Evolutionary conservation across 1,140 invertebrate species (phyloP), one percentile per base, ranked within the genome.

Genomic region (Danaus plexippus): DNA sequence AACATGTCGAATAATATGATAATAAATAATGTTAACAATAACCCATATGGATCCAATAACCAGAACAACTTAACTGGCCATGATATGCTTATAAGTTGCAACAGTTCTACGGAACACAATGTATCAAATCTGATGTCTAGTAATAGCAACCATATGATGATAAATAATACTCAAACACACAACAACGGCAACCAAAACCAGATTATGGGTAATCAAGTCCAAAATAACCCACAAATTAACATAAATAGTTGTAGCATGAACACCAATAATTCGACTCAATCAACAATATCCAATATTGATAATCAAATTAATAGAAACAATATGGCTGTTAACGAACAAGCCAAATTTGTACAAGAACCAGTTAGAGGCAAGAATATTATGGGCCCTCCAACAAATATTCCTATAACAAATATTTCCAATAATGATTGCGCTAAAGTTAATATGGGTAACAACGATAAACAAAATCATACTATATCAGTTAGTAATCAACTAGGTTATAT

Each of bases 401-500:
- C 74, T 11, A 73, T 83, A 61, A 48, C 73, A 45, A 75, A 67
- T 54, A 67, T 85, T 18, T 49, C 80, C 11, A 77, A 57, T 47
- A 80, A 70, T 65, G 84, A 87, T 61, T 85, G 79, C 57, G 66
- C 80, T n/a, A 85, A 87, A 75, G 71, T 80, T 6, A 85, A 77
- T 60, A 77, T 85, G 51, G 75, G 80, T 15, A 68, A 61, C 18
- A 79, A 74, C 54, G 61, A 59, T 56, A 86, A 85, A 60, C 81
- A 76, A 62, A 81, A 80, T 55, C 76, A 87, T 54, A 75, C 73
- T 8, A 85, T 88, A 57, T 81, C 85, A 13, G 77, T 81, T 0
- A 85, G 67, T 55, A 88, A 86, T 62, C 86, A 81, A 69, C 80
- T 87, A 13, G 83, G 85, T 51, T 88, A 76, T 55, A 82, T 88